These are phyloP conservation scores for Helicoverpa zea DNA, from an alignment of 1,140 invertebrate genomes.

Conservation along the genomic window DNA sequence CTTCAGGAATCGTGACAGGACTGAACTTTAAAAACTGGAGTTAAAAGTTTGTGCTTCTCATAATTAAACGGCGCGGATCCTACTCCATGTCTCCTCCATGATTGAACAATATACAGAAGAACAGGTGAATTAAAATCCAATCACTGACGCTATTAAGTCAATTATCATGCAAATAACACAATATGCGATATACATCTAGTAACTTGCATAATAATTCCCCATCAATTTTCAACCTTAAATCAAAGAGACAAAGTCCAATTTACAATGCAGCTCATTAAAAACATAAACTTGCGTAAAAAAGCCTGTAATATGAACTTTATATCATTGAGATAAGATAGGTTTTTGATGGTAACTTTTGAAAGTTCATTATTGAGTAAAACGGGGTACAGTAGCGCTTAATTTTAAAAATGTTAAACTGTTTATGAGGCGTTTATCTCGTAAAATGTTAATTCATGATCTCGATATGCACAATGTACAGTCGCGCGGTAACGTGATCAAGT, in stretches of 20 bases:
- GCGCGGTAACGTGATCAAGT: slow-evolving; percentile 32
- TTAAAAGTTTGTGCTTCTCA: too few species aligned
- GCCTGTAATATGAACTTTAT: slow-evolving; percentile 5
- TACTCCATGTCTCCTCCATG: not conserved
- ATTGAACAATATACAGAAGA: not conserved
- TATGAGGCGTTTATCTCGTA: slow-evolving; percentile 46
- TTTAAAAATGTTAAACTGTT: slow-evolving; percentile 52
- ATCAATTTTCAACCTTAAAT: not conserved
- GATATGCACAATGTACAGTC: slow-evolving; percentile 42
- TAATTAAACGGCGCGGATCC: not conserved
- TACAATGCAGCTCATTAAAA: not conserved
- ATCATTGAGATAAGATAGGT: not conserved
- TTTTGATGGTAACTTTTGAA: not conserved
- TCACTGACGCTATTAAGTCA: slow-evolving; percentile 12
- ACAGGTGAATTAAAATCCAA: slow-evolving; percentile 29
- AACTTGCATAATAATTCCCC: not conserved
- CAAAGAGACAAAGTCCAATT: not conserved
- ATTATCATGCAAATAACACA: slow-evolving; percentile 38
- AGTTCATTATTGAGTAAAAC: slow-evolving; percentile 25
- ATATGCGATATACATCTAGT: not conserved
- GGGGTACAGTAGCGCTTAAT: slow-evolving; percentile 43
- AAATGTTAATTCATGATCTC: slow-evolving; percentile 51
- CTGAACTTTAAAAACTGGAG: not conserved
- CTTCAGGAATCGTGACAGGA: not conserved
- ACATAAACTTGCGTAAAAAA: not conserved